Evolutionary conservation across 2,113 vertebrate species (phyloP).

Genomic region (Lamprotornis superbus): DNA sequence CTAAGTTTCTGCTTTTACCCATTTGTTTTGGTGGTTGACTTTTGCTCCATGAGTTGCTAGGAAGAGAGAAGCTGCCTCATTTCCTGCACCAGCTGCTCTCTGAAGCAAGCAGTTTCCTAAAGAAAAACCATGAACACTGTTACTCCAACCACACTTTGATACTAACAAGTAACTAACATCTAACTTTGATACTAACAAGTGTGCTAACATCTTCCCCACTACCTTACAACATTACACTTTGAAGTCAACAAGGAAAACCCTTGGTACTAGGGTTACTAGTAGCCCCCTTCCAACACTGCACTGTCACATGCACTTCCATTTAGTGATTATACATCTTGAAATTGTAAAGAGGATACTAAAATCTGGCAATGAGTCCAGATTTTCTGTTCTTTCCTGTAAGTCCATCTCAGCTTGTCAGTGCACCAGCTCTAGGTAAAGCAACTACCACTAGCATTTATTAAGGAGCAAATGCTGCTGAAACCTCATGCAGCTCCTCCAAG

Average conservation of each 20-base stretch:
- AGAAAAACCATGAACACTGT: neutral
- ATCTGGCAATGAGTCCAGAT: neutral
- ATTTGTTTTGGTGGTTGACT: constrained; percentile 94
- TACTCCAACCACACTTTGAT: neutral
- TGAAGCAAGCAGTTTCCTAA: constrained; percentile 94
- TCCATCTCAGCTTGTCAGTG: neutral
- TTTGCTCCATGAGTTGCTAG: constrained; percentile 91
- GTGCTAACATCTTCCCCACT: neutral
- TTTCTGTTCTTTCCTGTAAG: neutral
- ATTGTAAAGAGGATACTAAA: neutral
- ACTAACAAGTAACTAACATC: neutral
- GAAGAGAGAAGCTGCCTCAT: constrained; percentile 94
- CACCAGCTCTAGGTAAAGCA: neutral
- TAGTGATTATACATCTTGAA: neutral
- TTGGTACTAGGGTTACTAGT: neutral
- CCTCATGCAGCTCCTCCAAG: neutral
- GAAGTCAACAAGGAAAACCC: neutral
- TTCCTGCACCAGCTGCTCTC: constrained; percentile 86
- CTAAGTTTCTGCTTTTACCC: constrained; percentile 73
- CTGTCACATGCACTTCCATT: neutral
- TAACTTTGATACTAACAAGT: neutral
- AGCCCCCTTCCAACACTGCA: neutral
- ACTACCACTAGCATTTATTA: neutral
- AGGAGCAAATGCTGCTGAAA: neutral
- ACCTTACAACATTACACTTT: neutral